phyloP scores from a whole-genome alignment of 2,113 vertebrate genomes.

The Percina caprodes region DNA sequence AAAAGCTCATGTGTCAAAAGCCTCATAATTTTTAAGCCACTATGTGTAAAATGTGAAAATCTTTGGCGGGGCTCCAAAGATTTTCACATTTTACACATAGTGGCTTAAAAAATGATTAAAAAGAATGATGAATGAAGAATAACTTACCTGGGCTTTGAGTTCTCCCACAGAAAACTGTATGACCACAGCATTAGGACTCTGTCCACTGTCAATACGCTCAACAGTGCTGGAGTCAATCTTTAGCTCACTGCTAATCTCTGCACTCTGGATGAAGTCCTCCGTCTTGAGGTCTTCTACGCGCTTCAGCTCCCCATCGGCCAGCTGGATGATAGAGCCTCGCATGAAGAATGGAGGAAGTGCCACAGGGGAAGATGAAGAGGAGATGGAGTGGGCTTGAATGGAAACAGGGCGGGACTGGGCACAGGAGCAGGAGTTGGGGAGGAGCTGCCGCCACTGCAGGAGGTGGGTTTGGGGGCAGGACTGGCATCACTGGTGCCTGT shows the following conservation, averaged over 20 bases:
- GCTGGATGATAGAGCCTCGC: conserved; percentile 97
- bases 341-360: conserved; percentile 95
- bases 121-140: neutral
- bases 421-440: conserved; percentile 77
- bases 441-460: conserved; percentile 53
- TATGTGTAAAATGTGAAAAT: too few species aligned
- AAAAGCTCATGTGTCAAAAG: too few species aligned
- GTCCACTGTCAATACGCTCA: conserved; percentile 94
- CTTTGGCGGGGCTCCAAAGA: conserved; percentile 1
- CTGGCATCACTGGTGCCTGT: conserved; percentile 84
- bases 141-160: conserved; percentile 95
- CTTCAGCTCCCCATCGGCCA: conserved; percentile 97
- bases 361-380: conserved; percentile 84
- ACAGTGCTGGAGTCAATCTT: conserved; percentile 99
- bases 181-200: conserved; percentile 91
- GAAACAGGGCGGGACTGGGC: conserved; percentile 75
- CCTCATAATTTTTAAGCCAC: too few species aligned
- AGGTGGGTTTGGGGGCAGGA: conserved; percentile 82
- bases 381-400: conserved; percentile 86
- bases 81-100: neutral
- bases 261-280: conserved; percentile 99
- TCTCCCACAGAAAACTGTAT: conserved; percentile 98
- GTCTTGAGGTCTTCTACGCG: conserved; percentile 98
- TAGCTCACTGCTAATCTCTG: conserved; percentile 96
- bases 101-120: neutral